Percentiles rank a stretch among this genome's conserved stretches.
These are phyloP conservation scores for Pipistrellus kuhlii DNA, from an alignment of 2,797 vertebrate species.

Conservation along the genomic window DNA sequence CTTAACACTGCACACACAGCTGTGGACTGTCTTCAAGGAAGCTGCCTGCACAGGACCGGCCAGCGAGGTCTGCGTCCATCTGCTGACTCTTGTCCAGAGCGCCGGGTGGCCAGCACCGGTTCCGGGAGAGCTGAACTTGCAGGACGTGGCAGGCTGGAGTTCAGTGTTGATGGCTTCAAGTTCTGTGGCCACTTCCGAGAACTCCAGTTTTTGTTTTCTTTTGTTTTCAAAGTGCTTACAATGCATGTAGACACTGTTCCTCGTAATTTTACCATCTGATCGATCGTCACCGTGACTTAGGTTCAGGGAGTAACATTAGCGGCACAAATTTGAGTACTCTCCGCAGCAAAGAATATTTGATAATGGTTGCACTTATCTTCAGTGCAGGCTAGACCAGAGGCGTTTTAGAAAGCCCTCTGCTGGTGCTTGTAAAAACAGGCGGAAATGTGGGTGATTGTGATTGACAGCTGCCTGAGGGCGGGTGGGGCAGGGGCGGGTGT, in stretches of 20 bases:
- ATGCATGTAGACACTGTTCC: constrained; percentile 85
- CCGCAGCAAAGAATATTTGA: constrained; percentile 89
- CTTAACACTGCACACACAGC: constrained; percentile 47
- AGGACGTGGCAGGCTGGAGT: constrained; percentile 77
- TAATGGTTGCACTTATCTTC: constrained; percentile 97
- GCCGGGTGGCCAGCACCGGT: constrained; percentile 40
- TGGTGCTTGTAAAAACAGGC: constrained; percentile 69
- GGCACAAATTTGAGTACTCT: constrained; percentile 74
- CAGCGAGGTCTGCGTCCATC: constrained; percentile 62
- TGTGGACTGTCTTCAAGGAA: constrained; percentile 72
- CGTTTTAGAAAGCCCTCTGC: constrained; percentile 69
- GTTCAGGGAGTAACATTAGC: constrained; percentile 78
- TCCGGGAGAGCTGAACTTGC: constrained; percentile 79
- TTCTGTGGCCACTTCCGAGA: constrained; percentile 83
- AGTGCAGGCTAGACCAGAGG: constrained; percentile 78
- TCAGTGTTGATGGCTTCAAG: constrained; percentile 75
- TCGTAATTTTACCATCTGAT: constrained; percentile 79
- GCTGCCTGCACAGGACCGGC: constrained; percentile 33
- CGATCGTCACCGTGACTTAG: constrained; percentile 80
- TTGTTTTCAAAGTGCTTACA: constrained; percentile 79
- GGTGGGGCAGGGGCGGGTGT: constrained; percentile 56
- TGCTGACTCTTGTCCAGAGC: constrained; percentile 64
- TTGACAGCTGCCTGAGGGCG: constrained; percentile 20
- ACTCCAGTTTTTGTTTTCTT: constrained; percentile 71
- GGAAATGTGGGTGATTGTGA: constrained; percentile 62